Conservation (phyloP, 2,888 invertebrate species). For the Escarpia spicata region DNA sequence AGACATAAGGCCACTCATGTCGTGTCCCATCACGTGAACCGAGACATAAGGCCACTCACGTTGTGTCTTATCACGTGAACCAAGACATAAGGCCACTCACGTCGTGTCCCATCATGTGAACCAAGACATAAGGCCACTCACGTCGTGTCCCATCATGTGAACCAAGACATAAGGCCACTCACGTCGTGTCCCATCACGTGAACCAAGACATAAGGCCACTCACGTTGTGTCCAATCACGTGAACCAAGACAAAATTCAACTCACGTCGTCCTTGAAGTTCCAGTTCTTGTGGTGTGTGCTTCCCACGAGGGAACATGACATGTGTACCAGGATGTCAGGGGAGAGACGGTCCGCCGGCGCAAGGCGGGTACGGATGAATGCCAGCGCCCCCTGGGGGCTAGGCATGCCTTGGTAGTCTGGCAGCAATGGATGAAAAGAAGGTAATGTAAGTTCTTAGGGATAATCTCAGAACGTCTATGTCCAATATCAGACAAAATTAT, state of each 20-base stretch:
- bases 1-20: too few species aligned
- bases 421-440: not conserved
- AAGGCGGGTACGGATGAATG: constrained; percentile 88
- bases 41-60: too few species aligned
- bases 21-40: too few species aligned
- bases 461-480: too few species aligned
- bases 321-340: constrained; percentile 87
- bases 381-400: constrained; percentile 78
- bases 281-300: constrained; percentile 36
- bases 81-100: too few species aligned
- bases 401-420: constrained; percentile 39
- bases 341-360: constrained; percentile 89
- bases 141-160: too few species aligned
- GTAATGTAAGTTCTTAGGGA: not conserved
- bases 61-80: too few species aligned
- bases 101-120: too few species aligned
- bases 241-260: not conserved
- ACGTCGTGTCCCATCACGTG: too few species aligned
- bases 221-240: not conserved
- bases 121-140: too few species aligned
- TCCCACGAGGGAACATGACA: constrained; percentile 53
- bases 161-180: too few species aligned
- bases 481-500: too few species aligned
- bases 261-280: constrained; percentile 39
- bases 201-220: not conserved